These are phyloP conservation scores for Megathymus violae DNA, from an alignment of 1,140 invertebrate genomes.

Conservation along the genomic window DNA sequence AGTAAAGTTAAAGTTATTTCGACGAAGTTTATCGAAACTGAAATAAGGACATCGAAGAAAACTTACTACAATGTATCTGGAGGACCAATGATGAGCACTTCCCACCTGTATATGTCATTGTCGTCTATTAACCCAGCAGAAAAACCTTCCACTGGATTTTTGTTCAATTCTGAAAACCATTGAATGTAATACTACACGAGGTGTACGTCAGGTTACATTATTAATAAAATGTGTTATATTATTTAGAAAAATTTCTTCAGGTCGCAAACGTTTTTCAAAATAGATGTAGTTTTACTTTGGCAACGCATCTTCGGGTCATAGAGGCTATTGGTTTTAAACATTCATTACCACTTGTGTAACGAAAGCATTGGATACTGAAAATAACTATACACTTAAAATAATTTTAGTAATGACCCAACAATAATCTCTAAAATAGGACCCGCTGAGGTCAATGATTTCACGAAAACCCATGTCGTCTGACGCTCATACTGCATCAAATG, in stretches of 20 bases:
- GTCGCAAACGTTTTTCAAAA: conserved; percentile 35
- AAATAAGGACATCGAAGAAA: too few relatives aligned
- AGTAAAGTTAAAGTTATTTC: too few relatives aligned
- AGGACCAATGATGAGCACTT: conserved; percentile 99
- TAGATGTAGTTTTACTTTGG: conserved; percentile 52
- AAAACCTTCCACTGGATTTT: conserved; percentile 99
- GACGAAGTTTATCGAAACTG: too few relatives aligned
- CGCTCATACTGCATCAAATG: conserved; percentile 50
- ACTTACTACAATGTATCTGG: conserved; percentile 99
- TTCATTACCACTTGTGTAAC: conserved; percentile 3
- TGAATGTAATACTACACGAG: conserved; percentile 1
- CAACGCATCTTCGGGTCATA: conserved; percentile 61
- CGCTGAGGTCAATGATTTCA: conserved; percentile 79
- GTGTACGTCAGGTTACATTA: too few relatives aligned
- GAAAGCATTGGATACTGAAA: neutral
- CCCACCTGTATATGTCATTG: conserved; percentile 99
- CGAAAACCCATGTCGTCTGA: conserved; percentile 60
- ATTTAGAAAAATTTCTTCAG: neutral
- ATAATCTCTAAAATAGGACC: conserved; percentile 69
- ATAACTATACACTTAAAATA: conserved; percentile 28
- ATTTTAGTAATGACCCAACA: conserved; percentile 40
- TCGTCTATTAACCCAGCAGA: conserved; percentile 99
- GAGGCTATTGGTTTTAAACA: conserved; percentile 73
- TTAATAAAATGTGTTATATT: neutral
- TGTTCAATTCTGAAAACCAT: conserved; percentile 96